Base-by-base conservation (phyloP, 2,113 vertebrate species). In the Cynoglossus semilaevis region DNA sequence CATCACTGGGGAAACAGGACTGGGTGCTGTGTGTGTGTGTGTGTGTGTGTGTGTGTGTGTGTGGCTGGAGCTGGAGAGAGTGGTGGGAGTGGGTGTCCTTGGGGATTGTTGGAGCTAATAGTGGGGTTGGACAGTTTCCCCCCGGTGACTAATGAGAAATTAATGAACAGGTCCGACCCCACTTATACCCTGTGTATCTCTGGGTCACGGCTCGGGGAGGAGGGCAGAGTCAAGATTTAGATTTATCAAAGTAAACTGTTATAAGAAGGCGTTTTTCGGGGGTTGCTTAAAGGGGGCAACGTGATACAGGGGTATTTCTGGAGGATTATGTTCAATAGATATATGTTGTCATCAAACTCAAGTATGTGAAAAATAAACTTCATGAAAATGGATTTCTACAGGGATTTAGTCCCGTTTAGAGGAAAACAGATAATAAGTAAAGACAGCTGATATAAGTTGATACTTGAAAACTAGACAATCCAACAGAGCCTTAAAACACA, bases 71-170 rank as follows among this genome's bases (percentile, higher is more conserved):
- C 50, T 46, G 52, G 46, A 57, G 46, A 53, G 50, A 42, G 75
- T 8, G 0, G 8, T 40, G 42, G 40, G 42, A 14, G 7, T 8
- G 15, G 44, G 45, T 68, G 70, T 81, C 65, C 74, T 78, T 16
- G 0, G 59, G 76, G 66, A 72, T 57, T 64, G 60, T 55, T 71
- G 49, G 42, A 48, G 67, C 68, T 76, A 77, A 84, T 74, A 74
- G 69, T 11, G 2, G 55, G 74, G 70, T 85, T 73, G 81, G 79
- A 66, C 66, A 35, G 76, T 79, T 78, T 72, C 79, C 68, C 75
- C 45, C 74, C 68, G 69, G 73, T 72, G 77, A 81, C 75, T 85
- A 74, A 85, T 81, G 79, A 69, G 74, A 76, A 81, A 83, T 82
- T 69, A 76, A 87, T 87, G 76, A 83, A 85, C 66, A 77, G 70